These are phyloP conservation scores for Drosophila neocordata DNA, from an alignment of 1,140 invertebrate species.

Conservation along the genomic window DNA sequence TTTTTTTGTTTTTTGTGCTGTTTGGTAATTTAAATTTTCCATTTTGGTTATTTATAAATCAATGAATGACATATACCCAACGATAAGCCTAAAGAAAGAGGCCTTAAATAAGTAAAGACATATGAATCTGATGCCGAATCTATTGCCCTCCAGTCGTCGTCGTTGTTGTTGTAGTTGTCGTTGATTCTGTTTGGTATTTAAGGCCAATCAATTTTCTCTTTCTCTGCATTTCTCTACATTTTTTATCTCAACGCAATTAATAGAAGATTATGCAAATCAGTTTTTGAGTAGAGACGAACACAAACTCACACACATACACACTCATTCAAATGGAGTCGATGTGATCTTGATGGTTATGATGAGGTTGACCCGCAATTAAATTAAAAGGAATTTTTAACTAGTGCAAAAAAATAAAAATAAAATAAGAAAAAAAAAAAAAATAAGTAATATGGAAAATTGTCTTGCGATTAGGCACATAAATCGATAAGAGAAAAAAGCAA, in stretches of 20 bases:
- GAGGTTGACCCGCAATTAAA: conserved; percentile 9
- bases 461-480: conserved; percentile 74
- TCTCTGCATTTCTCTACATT: conserved; percentile 24
- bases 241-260: conserved; percentile 72
- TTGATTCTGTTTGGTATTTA: conserved; percentile 61
- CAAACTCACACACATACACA: conserved; percentile 22
- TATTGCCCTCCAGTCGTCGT: conserved; percentile 47
- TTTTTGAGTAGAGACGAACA: conserved; percentile 11
- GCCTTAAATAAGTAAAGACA: conserved; percentile 19
- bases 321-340: conserved; percentile 7
- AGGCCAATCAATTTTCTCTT: conserved; percentile 67
- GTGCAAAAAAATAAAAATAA: conserved; percentile 43
- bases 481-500: conserved; percentile 75
- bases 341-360: conserved; percentile 1
- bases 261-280: conserved; percentile 79
- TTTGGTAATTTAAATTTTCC: conserved; percentile 49
- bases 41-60: conserved; percentile 60
- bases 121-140: conserved; percentile 24
- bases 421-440: no score
- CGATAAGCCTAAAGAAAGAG: background rate
- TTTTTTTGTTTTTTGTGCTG: conserved; percentile 21
- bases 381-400: conserved; percentile 30
- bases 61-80: conserved; percentile 33
- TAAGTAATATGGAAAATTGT: conserved; percentile 53
- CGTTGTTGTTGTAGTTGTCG: conserved; percentile 29